phyloP scores from a whole-genome alignment of 2,797 vertebrate genomes.

The Rhincodon typus region DNA sequence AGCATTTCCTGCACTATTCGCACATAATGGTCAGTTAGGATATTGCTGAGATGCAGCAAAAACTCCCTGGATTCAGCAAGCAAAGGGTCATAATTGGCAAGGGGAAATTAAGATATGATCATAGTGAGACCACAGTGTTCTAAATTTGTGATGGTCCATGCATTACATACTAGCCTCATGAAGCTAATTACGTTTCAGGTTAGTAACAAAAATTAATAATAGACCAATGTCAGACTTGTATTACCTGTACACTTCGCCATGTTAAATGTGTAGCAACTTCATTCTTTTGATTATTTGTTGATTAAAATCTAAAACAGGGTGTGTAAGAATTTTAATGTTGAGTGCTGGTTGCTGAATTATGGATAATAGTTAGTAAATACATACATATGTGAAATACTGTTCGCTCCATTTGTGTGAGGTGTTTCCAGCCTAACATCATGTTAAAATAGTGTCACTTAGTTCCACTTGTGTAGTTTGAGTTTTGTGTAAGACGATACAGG shows the following conservation, averaged over 20 bases:
- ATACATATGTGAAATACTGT: too few species aligned
- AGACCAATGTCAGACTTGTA: background rate
- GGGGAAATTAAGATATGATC: background rate
- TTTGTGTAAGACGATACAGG: too few species aligned
- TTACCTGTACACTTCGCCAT: background rate
- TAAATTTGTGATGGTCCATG: background rate
- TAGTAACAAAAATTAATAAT: background rate
- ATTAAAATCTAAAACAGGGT: too few species aligned
- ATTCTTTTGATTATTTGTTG: too few species aligned
- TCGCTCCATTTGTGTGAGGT: too few species aligned
- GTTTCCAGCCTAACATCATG: too few species aligned
- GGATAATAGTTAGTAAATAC: too few species aligned
- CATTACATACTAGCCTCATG: background rate
- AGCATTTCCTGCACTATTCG: background rate
- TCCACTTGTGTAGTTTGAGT: too few species aligned
- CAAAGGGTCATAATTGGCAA: background rate
- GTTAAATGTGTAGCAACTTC: background rate
- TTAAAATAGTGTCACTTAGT: too few species aligned
- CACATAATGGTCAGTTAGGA: background rate
- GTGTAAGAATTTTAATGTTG: too few species aligned
- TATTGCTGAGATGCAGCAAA: background rate
- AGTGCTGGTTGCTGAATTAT: too few species aligned
- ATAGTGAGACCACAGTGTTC: background rate
- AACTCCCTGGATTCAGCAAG: background rate
- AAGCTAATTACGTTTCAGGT: background rate